Base-by-base conservation (phyloP, 2,888 invertebrate species). In the Thecophora atra region DNA sequence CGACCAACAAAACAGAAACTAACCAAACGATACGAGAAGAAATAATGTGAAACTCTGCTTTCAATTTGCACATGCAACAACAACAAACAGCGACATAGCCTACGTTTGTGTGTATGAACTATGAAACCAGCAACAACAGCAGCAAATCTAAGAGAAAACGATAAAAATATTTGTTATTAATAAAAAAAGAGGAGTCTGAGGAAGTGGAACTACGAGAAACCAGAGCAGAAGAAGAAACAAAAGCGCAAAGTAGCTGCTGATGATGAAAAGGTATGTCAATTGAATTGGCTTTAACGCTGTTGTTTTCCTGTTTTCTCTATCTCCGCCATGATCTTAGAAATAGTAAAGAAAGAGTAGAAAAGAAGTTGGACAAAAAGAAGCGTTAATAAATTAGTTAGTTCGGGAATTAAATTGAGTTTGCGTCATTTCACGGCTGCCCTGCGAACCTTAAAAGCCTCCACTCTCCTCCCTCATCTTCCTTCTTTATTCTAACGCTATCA, bases 1-100 rank as follows among this genome's bases (percentile, higher is more conserved):
- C 64, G 47, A 42, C 47, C 26, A 17, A 47, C 64, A 26, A 47
- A 64, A 64, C 24, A 24, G 47, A 44, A 44, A 64, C 64, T 64
- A 47, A 44, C 64, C 24, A 47, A 47, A 24, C 24, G 5, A 47
- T 44, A 42, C 17, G 15, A 47, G 26, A 24, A 64, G 63, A 17
- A 42, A 44, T 44, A 44, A 44, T 24, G 19, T 44, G 42, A 37
- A 47, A 47, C 64, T 63, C 21, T 47, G 64, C 64, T 47, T 24
- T 13, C 24, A 64, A 64, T 42, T 42, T 11, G 44, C 26, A 64
- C 26, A 37, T 13, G 42, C 62, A 64, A 52, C 26, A 65, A 28
- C 52, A 51, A 65, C n/a, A n/a, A 28, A 17, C 51, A 65, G 7
- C 13, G 26, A 65, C 21, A 51, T 65, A 26, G n/a, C 26, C 15